These are phyloP conservation scores for Bradypus variegatus DNA, from an alignment of 2,797 vertebrate species.

Conservation along the genomic window DNA sequence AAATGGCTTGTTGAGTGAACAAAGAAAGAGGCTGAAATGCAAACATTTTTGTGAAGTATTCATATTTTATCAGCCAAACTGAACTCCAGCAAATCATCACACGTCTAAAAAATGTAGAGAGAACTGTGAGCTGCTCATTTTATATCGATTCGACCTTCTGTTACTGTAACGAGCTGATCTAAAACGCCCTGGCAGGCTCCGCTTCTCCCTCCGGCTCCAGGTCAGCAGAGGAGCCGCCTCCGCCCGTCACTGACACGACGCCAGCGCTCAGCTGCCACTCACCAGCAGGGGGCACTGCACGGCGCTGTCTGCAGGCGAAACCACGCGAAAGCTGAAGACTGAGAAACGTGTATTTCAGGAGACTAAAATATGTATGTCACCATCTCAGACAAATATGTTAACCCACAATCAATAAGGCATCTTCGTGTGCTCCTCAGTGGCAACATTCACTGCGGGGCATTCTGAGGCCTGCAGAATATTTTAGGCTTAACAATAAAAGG, in stretches of 20 bases:
- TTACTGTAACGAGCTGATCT: slow-evolving; percentile 73
- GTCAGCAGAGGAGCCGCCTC: slow-evolving; percentile 76
- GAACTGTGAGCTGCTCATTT: slow-evolving; percentile 48
- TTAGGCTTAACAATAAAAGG: not conserved
- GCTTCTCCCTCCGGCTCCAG: slow-evolving; percentile 78
- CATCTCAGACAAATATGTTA: not conserved
- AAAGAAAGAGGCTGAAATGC: not conserved
- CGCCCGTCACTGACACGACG: slow-evolving; percentile 79
- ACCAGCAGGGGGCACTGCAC: slow-evolving; percentile 85
- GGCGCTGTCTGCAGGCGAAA: slow-evolving; percentile 61
- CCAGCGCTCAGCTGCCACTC: slow-evolving; percentile 73
- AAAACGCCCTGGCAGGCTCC: slow-evolving; percentile 82
- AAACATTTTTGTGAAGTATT: not conserved
- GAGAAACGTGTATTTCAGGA: not conserved
- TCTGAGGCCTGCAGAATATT: not conserved
- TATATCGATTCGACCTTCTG: slow-evolving; percentile 57
- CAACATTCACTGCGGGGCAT: not conserved
- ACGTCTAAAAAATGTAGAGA: slow-evolving; percentile 48
- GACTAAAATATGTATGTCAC: not conserved
- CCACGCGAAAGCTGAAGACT: slow-evolving; percentile 60
- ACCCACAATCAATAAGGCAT: not conserved
- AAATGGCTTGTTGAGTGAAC: slow-evolving; percentile 29
- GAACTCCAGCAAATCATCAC: slow-evolving; percentile 49
- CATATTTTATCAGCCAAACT: slow-evolving; percentile 49
- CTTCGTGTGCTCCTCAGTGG: not conserved